These are phyloP conservation scores for Malurus alboscapulatus DNA, from an alignment of 2,113 vertebrate species.

Conservation along the genomic window DNA sequence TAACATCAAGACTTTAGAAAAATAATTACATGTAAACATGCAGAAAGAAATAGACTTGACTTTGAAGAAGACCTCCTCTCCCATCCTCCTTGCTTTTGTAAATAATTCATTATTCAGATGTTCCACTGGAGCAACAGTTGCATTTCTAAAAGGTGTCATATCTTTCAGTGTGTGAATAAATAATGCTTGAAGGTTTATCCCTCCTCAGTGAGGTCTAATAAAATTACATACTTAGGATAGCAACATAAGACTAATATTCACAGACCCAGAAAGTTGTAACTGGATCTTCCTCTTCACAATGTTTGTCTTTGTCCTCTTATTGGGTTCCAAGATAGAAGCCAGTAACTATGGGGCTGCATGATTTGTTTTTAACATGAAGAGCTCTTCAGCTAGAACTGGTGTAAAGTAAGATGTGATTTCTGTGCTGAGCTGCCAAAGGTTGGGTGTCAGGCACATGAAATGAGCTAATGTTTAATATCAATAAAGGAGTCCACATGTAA, in stretches of 20 bases:
- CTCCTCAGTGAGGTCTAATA: neutral
- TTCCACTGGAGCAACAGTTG: neutral
- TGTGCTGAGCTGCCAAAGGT: neutral
- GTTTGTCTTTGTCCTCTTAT: neutral
- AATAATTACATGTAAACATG: neutral
- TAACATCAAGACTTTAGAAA: neutral
- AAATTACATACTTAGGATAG: neutral
- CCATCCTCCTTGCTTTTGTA: neutral
- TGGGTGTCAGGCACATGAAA: neutral
- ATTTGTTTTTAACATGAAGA: neutral
- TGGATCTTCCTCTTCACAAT: neutral
- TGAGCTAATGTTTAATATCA: neutral
- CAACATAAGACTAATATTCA: neutral
- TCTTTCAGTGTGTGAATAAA: neutral
- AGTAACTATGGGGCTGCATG: accelerated
- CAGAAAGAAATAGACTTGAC: neutral
- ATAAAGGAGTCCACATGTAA: neutral
- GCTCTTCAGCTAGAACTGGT: neutral
- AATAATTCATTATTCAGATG: neutral
- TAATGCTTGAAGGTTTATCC: neutral
- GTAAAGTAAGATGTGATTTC: neutral
- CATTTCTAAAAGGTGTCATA: neutral
- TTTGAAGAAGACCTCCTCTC: neutral
- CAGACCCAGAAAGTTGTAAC: neutral
- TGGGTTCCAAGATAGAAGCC: neutral